A percentile compares a stretch with the other conserved stretches of the same genome.
These are phyloP conservation scores for Anisognathus igniventris DNA, from an alignment of 2,797 vertebrate genomes.

Conservation along the genomic window DNA sequence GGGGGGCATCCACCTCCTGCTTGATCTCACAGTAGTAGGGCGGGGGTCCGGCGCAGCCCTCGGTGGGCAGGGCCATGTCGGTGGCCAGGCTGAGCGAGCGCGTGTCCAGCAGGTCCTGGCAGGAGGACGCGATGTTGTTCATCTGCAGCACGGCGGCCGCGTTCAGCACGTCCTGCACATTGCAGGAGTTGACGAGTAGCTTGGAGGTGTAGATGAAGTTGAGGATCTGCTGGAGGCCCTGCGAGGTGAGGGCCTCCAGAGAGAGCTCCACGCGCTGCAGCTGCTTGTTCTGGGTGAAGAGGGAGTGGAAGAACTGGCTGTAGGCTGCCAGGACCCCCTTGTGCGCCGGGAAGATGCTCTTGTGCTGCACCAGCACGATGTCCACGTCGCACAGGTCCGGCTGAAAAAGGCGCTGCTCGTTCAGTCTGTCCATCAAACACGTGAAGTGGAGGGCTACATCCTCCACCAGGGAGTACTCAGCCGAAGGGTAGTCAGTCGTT, in stretches of 20 bases:
- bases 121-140: conserved; percentile 91
- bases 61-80: conserved; percentile 80
- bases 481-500: conserved; percentile 90
- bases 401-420: conserved; percentile 94
- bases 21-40: conserved; percentile 92
- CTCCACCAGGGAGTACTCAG: conserved; percentile 94
- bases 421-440: conserved; percentile 97
- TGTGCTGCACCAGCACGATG: conserved; percentile 92
- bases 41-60: conserved; percentile 48
- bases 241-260: conserved; percentile 88
- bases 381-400: conserved; percentile 94
- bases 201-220: conserved; percentile 99
- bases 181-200: conserved; percentile 90
- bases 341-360: conserved; percentile 93
- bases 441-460: conserved; percentile 94
- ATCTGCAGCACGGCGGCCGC: conserved; percentile 93
- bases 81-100: conserved; percentile 81
- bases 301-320: conserved; percentile 97
- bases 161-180: conserved; percentile 90
- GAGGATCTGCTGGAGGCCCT: conserved; percentile 96
- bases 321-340: conserved; percentile 96
- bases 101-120: conserved; percentile 89
- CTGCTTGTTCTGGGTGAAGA: conserved; percentile 96
- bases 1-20: conserved; percentile 83
- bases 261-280: conserved; percentile 93